Evolutionary conservation across 2,797 vertebrate genomes (phyloP).

Genomic region (Spea hammondii): DNA sequence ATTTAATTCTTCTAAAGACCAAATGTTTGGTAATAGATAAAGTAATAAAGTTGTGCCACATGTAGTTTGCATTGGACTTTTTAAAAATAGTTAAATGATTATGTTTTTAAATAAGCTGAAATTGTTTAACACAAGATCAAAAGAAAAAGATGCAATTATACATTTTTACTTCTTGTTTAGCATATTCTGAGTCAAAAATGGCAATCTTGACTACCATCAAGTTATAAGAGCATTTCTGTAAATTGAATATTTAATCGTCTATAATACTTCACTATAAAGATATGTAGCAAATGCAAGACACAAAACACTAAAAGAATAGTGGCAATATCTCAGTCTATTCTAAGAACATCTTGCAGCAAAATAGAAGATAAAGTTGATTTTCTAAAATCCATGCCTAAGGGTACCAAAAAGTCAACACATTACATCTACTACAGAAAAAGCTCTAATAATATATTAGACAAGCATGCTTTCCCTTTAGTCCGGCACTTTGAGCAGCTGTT

Average conservation of each 20-base stretch:
- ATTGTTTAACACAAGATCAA: neutral
- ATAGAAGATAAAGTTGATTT: conserved; percentile 47
- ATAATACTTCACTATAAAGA: neutral
- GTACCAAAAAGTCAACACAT: conserved; percentile 50
- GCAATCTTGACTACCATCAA: neutral
- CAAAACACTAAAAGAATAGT: conserved; percentile 17
- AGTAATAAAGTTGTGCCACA: neutral
- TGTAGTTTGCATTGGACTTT: neutral
- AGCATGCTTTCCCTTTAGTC: conserved; percentile 35
- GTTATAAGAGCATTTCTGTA: neutral
- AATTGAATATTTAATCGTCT: neutral
- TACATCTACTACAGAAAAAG: conserved; percentile 46
- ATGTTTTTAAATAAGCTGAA: neutral
- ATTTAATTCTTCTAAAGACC: neutral
- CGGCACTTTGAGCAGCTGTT: conserved; percentile 55
- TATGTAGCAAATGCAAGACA: conserved; percentile 12
- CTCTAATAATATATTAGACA: conserved; percentile 49
- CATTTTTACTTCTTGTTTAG: too few relatives aligned
- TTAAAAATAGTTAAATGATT: neutral
- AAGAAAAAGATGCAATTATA: too few relatives aligned
- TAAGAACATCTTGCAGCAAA: conserved; percentile 41
- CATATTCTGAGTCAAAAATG: neutral
- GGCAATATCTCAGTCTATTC: conserved; percentile 35
- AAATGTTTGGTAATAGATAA: neutral
- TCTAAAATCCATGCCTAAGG: conserved; percentile 45